These are phyloP conservation scores for Clamator glandarius DNA, from an alignment of 2,797 vertebrate species.

Conservation along the genomic window DNA sequence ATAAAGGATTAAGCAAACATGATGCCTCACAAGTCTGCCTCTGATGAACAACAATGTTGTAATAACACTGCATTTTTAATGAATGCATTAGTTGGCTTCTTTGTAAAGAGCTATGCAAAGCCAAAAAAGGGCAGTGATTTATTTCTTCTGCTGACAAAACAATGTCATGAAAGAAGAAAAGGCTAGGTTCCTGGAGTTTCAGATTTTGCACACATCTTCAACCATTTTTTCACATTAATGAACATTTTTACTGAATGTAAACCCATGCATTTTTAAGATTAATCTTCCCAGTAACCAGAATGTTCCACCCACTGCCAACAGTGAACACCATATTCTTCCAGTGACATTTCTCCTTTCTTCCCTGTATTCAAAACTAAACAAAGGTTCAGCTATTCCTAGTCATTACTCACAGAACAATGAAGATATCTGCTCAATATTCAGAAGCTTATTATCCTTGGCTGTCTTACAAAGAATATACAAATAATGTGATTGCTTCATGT, in stretches of 20 bases:
- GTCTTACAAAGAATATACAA: background rate
- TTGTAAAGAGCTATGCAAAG: background rate
- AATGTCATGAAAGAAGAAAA: background rate
- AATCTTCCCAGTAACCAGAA: background rate
- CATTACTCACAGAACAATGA: constrained; percentile 4
- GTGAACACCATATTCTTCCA: background rate
- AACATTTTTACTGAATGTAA: background rate
- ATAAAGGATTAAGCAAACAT: background rate
- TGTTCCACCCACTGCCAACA: background rate
- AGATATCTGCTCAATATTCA: background rate
- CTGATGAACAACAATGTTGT: background rate
- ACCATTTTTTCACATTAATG: background rate
- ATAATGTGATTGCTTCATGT: background rate
- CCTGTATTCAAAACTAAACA: background rate
- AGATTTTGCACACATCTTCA: background rate
- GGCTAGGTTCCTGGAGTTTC: background rate
- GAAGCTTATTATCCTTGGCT: background rate
- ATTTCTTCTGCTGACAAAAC: background rate
- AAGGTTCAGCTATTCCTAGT: background rate
- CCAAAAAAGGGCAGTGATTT: background rate
- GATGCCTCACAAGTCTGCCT: background rate
- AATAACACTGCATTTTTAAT: background rate
- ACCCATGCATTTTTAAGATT: background rate
- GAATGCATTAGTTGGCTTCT: background rate
- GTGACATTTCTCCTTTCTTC: background rate